Conservation (phyloP, 2,113 vertebrate species). For the Entomyzon cyanotis region DNA sequence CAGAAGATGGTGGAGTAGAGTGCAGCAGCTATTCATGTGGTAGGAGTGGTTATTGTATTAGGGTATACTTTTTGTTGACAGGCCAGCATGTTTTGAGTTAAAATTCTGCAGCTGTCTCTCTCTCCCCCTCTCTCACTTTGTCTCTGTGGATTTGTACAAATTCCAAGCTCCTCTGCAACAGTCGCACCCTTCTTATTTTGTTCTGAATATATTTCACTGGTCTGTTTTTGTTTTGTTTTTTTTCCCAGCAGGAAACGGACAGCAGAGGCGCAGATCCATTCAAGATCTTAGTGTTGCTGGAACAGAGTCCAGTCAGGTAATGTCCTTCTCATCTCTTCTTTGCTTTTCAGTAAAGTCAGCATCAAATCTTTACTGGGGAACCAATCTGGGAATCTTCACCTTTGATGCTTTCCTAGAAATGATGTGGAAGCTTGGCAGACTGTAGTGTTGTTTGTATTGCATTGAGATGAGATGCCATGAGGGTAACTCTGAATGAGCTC, state of each 20-base stretch:
- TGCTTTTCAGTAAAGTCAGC: conserved; percentile 16
- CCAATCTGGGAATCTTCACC: not conserved
- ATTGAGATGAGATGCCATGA: not conserved
- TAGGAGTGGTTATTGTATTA: conserved; percentile 76
- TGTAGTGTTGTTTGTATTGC: not conserved
- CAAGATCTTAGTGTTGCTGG: conserved; percentile 91
- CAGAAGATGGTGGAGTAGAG: conserved; percentile 78
- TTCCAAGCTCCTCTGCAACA: conserved; percentile 71
- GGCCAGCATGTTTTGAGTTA: conserved; percentile 75
- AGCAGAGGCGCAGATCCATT: conserved; percentile 93
- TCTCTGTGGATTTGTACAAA: conserved; percentile 74
- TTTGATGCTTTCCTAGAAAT: not conserved
- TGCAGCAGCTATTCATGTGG: conserved; percentile 73
- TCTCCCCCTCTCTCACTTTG: conserved; percentile 55
- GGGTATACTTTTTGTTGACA: conserved; percentile 69
- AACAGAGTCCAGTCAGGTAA: conserved; percentile 94
- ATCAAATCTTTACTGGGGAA: not conserved
- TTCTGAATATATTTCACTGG: conserved; percentile 62
- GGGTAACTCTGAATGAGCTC: conserved; percentile 9
- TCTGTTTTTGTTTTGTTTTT: conserved; percentile 66
- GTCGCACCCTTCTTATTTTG: conserved; percentile 46
- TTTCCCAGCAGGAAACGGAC: conserved; percentile 84
- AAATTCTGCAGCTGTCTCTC: conserved; percentile 80
- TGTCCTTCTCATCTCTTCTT: not conserved
- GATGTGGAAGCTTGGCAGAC: not conserved